These are phyloP conservation scores for Drosophila anomalata DNA, from an alignment of 2,888 invertebrate species.

Conservation along the genomic window DNA sequence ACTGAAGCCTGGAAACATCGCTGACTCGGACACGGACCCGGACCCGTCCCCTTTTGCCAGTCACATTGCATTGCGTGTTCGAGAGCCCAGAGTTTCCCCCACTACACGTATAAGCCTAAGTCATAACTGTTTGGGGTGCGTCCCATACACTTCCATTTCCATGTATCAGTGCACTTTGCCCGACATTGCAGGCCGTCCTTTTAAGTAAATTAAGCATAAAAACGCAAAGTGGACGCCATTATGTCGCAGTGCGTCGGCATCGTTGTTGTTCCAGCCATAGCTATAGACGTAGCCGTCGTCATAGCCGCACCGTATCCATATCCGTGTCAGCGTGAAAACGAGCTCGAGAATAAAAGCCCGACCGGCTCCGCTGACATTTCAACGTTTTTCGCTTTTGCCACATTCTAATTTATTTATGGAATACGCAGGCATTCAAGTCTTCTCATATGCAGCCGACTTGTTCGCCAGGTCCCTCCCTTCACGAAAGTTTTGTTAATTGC, in stretches of 20 bases:
- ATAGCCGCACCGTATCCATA: not conserved
- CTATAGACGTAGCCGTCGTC: constrained; percentile 6
- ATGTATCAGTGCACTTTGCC: constrained; percentile 39
- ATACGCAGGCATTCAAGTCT: constrained; percentile 47
- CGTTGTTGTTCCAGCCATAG: constrained; percentile 7
- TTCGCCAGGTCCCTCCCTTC: not conserved
- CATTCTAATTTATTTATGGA: constrained; percentile 77
- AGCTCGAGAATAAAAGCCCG: constrained; percentile 19
- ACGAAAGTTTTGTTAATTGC: constrained; percentile 49
- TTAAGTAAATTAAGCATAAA: constrained; percentile 82
- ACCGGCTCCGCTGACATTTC: constrained; percentile 47
- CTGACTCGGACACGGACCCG: constrained; percentile 3
- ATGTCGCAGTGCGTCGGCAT: constrained; percentile 74
- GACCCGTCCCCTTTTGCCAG: constrained; percentile 2
- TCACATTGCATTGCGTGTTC: constrained; percentile 64
- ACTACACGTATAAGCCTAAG: constrained; percentile 53
- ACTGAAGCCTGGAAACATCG: not conserved
- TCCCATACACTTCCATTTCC: constrained; percentile 38
- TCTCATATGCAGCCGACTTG: constrained; percentile 12
- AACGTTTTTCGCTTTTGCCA: constrained; percentile 65
- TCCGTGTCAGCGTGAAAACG: constrained; percentile 30
- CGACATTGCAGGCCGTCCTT: constrained; percentile 60
- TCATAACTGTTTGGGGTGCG: constrained; percentile 50
- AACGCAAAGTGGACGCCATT: constrained; percentile 81
- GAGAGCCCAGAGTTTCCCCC: constrained; percentile 19